Conservation (phyloP, 2,113 vertebrate genomes). For the Eurypyga helias region DNA sequence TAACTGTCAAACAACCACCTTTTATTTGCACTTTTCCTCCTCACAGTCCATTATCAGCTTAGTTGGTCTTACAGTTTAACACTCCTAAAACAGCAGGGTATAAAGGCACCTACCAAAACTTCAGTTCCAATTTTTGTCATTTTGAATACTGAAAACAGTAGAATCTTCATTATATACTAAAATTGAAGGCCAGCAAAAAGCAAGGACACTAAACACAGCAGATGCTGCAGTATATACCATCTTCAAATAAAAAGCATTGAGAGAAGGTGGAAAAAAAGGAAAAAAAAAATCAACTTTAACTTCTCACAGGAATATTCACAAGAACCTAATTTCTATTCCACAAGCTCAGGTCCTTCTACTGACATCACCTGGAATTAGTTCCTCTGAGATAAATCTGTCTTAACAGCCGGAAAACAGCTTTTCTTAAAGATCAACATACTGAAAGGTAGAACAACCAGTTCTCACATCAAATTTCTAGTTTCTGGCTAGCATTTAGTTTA, state of each 20-base stretch:
- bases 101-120: background rate
- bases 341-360: background rate
- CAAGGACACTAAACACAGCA: background rate
- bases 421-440: background rate
- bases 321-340: background rate
- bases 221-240: background rate
- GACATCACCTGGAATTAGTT: background rate
- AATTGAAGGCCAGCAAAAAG: background rate
- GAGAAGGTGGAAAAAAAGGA: rapidly evolving
- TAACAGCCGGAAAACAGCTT: background rate
- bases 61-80: background rate
- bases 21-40: background rate
- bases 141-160: background rate
- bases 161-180: background rate
- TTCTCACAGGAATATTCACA: background rate
- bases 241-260: background rate
- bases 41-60: background rate
- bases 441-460: background rate
- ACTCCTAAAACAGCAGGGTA: too few species aligned
- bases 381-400: background rate
- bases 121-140: background rate
- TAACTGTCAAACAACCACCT: background rate
- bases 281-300: background rate
- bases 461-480: background rate
- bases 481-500: background rate